phyloP scores from a whole-genome alignment of 2,797 vertebrate species.

The Melanotaenia parkinsoni region DNA sequence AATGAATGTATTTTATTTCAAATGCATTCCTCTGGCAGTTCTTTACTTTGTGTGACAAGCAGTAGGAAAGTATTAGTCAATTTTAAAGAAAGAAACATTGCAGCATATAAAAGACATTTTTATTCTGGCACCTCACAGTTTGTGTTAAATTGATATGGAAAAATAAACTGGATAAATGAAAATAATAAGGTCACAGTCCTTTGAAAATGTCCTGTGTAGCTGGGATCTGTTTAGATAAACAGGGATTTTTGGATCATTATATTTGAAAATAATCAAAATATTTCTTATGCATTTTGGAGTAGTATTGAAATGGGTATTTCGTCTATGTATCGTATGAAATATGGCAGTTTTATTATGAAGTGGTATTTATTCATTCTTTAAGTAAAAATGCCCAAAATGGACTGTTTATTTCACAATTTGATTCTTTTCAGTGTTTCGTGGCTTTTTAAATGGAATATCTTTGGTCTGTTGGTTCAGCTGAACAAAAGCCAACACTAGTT shows the following conservation, averaged over 20 bases:
- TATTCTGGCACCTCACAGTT: not conserved
- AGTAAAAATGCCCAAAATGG: not conserved
- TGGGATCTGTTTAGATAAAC: not conserved
- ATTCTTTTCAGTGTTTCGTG: not conserved
- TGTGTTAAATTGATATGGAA: not conserved
- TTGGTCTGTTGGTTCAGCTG: not conserved
- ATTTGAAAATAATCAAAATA: not conserved
- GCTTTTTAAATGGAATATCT: not conserved
- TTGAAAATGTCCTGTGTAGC: not conserved
- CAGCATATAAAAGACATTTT: not conserved
- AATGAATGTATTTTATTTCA: not conserved
- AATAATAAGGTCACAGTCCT: not conserved
- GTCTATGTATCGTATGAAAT: not conserved
- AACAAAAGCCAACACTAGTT: not conserved
- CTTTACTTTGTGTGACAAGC: not conserved
- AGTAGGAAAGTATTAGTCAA: not conserved
- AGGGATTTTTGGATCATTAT: not conserved
- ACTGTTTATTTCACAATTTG: not conserved
- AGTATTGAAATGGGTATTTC: not conserved
- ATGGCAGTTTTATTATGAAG: not conserved
- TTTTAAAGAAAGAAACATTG: constrained; percentile 2
- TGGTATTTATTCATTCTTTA: not conserved
- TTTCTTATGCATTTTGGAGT: not conserved
- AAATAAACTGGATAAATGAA: not conserved
- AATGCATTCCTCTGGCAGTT: not conserved